Conservation (phyloP, 2,888 invertebrate species). For the Pachymerium ferrugineum region DNA sequence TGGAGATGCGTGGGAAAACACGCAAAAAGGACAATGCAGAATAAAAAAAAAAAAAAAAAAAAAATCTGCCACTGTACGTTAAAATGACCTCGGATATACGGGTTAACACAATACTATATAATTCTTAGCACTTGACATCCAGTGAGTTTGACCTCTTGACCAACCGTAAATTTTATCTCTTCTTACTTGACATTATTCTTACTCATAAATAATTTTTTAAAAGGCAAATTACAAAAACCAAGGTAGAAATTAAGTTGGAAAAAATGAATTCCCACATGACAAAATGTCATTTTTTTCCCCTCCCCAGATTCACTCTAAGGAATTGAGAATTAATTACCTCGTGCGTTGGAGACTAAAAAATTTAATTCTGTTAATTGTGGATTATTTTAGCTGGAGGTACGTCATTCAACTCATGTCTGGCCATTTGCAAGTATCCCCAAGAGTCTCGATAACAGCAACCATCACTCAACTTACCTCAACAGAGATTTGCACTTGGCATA, state of each 20-base stretch:
- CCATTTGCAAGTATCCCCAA: background rate
- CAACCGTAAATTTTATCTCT: no score
- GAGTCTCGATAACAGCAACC: background rate
- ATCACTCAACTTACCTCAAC: slow-evolving; percentile 4
- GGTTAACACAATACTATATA: no score
- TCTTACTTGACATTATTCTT: no score
- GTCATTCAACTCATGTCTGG: slow-evolving; percentile 1
- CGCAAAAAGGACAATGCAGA: background rate
- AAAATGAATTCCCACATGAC: background rate
- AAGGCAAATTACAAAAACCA: no score
- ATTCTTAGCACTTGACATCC: no score
- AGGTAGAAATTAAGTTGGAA: no score
- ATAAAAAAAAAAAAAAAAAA: background rate
- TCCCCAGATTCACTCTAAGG: background rate
- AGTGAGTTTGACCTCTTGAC: no score
- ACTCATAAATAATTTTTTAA: no score
- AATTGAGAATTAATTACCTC: background rate
- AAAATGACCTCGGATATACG: no score
- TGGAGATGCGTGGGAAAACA: slow-evolving; percentile 1
- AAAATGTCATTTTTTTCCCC: background rate
- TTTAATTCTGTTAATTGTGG: slow-evolving; percentile 10
- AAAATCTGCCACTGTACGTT: background rate
- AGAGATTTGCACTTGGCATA: slow-evolving; percentile 10
- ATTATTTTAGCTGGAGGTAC: background rate
- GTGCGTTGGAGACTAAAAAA: background rate